Evolutionary conservation across 1,140 invertebrate species (phyloP).

Genomic region (Aphidius ervi): DNA sequence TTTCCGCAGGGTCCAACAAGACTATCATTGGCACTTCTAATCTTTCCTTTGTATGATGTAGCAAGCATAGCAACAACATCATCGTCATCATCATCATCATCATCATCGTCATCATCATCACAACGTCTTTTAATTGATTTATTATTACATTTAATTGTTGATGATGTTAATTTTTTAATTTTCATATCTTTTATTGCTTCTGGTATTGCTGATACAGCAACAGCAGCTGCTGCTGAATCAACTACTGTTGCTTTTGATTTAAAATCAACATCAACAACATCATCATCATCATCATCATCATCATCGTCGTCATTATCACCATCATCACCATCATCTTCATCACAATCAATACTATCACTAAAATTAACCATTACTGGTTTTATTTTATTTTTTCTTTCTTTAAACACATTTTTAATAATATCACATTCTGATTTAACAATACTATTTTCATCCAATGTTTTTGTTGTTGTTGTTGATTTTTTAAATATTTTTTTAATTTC

Average conservation of each 20-base stretch:
- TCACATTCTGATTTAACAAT: no score
- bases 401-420: no score
- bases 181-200: slow-evolving; percentile 17
- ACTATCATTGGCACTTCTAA: slow-evolving; percentile 39
- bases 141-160: neutral
- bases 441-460: no score
- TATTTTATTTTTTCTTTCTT: neutral
- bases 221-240: slow-evolving; percentile 19
- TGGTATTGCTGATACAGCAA: slow-evolving; percentile 20
- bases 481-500: no score
- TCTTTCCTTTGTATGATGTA: slow-evolving; percentile 40
- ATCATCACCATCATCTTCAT: slow-evolving; percentile 22
- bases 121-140: no score
- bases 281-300: slow-evolving; percentile 17
- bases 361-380: neutral
- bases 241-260: slow-evolving; percentile 11
- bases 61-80: slow-evolving; percentile 30
- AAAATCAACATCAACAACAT: slow-evolving; percentile 3
- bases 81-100: slow-evolving; percentile 13
- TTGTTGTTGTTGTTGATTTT: no score
- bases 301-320: slow-evolving; percentile 13
- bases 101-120: slow-evolving; percentile 8
- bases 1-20: slow-evolving; percentile 60
- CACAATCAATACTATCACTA: slow-evolving; percentile 10
- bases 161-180: slow-evolving; percentile 20